Conservation (phyloP, 2,797 vertebrate species). For the Garrulus glandarius region DNA sequence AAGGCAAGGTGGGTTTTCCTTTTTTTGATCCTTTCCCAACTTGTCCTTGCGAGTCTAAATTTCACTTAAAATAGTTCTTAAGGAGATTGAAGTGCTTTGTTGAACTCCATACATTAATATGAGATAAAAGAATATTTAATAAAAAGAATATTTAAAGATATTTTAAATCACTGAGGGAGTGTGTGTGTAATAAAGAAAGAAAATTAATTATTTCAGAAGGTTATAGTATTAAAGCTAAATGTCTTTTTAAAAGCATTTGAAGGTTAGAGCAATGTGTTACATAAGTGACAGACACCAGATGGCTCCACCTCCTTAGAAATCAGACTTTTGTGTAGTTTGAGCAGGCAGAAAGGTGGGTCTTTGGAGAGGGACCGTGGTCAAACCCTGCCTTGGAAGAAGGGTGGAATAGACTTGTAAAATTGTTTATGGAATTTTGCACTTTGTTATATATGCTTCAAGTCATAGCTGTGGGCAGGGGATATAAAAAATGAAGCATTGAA, state of each 20-base stretch:
- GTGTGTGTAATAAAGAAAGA: neutral
- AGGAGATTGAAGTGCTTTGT: neutral
- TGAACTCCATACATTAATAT: neutral
- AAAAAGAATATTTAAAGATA: neutral
- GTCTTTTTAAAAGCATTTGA: neutral
- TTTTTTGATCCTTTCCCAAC: neutral
- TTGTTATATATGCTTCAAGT: neutral
- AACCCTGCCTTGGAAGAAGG: neutral
- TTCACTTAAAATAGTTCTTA: neutral
- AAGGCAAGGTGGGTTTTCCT: neutral
- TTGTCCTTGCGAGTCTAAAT: neutral
- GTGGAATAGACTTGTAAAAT: neutral
- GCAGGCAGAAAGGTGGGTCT: neutral
- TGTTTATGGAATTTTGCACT: neutral
- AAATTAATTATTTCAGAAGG: neutral
- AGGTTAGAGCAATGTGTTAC: neutral
- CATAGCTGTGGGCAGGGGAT: neutral
- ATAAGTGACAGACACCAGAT: constrained; percentile 45
- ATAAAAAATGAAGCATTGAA: neutral
- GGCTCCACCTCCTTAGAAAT: constrained; percentile 55
- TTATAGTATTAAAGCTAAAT: neutral
- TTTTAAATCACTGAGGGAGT: neutral
- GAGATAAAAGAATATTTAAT: neutral
- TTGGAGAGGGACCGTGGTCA: neutral
- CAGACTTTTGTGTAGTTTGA: neutral